Evolutionary conservation across 2,797 vertebrate species (phyloP), one percentile per base, ranked within the genome.

Genomic region (Podargus strigoides): DNA sequence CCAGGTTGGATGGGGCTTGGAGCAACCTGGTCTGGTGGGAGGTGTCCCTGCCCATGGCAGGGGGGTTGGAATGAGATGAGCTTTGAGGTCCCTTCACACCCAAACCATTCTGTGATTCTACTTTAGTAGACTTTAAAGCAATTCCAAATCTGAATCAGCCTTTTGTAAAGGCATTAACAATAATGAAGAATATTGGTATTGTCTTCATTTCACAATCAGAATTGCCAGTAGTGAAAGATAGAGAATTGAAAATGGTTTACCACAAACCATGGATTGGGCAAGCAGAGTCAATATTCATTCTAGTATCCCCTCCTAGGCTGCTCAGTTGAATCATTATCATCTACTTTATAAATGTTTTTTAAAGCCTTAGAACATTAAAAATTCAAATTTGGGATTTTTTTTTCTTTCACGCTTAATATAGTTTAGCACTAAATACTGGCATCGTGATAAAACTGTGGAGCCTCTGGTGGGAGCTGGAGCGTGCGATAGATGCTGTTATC

Each of bases 171-270:
- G 89, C 87, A 50, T 67, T 91, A 56, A 73, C 44, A 78, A 30
- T 32, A 56, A 86, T 36, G 73, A 81, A 27, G 27, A 56, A 52
- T 76, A 67, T 73, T 6, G 47, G 63, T 86, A 58, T 9, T 79
- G 70, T 93, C 63, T 85, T 90, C 91, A 73, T 73, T 91, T 79
- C 79, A 27, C 82, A 47, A 28, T n/a, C 82, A 86, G 85, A 86
- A 67, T 69, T 73, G 56, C 52, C 63, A 63, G 44, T 10, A 70
- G 49, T 70, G 80, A 90, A 88, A 84, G 63, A 67, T 69, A 23
- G 32, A 91, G 73, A 74, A 70, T 10, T 84, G 56, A 76, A 68
- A 59, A 66, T 50, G 32, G 41, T 76, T 92, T 60, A 53, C 91
- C 85, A 88, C 77, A 76, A 66, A 75, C 55, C 73, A 37, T 53